Evolutionary conservation across 2,797 vertebrate species (phyloP).

Genomic region (Typhlichthys eigenmanni): DNA sequence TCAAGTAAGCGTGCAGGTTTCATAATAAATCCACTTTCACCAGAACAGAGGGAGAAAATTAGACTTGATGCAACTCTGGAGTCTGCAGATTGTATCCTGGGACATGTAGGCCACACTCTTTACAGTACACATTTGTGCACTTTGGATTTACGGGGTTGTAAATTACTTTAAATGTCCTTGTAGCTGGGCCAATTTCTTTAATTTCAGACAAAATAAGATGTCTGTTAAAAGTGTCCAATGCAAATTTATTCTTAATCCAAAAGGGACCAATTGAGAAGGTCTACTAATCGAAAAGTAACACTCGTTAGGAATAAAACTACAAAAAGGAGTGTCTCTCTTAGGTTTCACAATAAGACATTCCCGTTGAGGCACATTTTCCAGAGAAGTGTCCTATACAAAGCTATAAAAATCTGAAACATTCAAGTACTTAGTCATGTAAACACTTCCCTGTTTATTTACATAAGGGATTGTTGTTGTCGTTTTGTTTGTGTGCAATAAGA

Average conservation of each 20-base stretch:
- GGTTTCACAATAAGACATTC: slow-evolving; percentile 77
- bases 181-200: slow-evolving; percentile 21
- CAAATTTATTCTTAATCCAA: slow-evolving; percentile 34
- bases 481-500: slow-evolving; percentile 73
- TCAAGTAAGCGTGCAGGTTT: slow-evolving; percentile 64
- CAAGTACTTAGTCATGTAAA: slow-evolving; percentile 83
- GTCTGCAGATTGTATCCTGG: slow-evolving; percentile 23
- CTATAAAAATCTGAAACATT: slow-evolving; percentile 73
- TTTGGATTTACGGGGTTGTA: slow-evolving; percentile 54
- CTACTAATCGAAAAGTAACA: slow-evolving; percentile 40
- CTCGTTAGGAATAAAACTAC: slow-evolving; percentile 17
- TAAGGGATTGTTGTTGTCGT: slow-evolving; percentile 56
- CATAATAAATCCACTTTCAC: slow-evolving; percentile 52
- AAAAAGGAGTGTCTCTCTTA: slow-evolving; percentile 68
- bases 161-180: slow-evolving; percentile 22
- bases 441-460: slow-evolving; percentile 76
- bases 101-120: slow-evolving; percentile 32
- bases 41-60: slow-evolving; percentile 30
- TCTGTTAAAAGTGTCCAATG: slow-evolving; percentile 27
- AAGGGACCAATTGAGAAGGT: slow-evolving; percentile 50
- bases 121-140: background rate
- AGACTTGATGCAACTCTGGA: slow-evolving; percentile 32
- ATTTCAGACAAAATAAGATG: slow-evolving; percentile 19
- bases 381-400: slow-evolving; percentile 76
- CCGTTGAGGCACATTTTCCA: slow-evolving; percentile 77